Evolutionary conservation across 2,797 vertebrate species (phyloP).

Genomic region (Peromyscus nudipes): DNA sequence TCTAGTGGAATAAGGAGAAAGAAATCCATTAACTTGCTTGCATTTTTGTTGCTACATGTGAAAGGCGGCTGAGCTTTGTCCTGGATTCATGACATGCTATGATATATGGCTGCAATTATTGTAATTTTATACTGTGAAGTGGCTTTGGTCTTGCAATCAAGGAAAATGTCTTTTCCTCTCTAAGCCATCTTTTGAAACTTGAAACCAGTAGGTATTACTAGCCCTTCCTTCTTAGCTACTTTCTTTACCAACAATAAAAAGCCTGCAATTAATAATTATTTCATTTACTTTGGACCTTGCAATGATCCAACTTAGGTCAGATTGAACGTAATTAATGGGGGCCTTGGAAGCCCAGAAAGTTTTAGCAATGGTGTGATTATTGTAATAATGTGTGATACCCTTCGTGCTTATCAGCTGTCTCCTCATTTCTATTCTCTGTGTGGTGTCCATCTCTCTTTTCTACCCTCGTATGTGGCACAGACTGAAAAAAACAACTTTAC

Average conservation of each 20-base stretch:
- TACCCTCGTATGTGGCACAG: slow-evolving; percentile 20
- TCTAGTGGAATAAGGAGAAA: slow-evolving; percentile 90
- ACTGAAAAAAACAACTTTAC: slow-evolving; percentile 69
- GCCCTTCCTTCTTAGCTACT: slow-evolving; percentile 56
- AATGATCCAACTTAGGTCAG: slow-evolving; percentile 88
- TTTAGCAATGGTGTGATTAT: slow-evolving; percentile 84
- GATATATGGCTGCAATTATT: slow-evolving; percentile 87
- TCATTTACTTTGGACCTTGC: slow-evolving; percentile 87
- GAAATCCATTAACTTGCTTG: slow-evolving; percentile 83
- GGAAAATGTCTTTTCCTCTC: slow-evolving; percentile 75
- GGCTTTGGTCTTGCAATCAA: slow-evolving; percentile 87
- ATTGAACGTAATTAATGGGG: slow-evolving; percentile 88
- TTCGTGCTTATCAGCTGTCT: slow-evolving; percentile 62
- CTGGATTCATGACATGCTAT: slow-evolving; percentile 83
- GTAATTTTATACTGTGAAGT: slow-evolving; percentile 84
- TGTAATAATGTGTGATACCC: slow-evolving; percentile 76
- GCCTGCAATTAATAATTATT: slow-evolving; percentile 88
- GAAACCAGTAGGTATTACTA: slow-evolving; percentile 75
- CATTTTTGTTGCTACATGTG: slow-evolving; percentile 73
- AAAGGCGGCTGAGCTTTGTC: slow-evolving; percentile 82
- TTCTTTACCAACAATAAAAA: slow-evolving; percentile 75
- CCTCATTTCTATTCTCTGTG: not conserved
- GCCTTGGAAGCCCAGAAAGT: slow-evolving; percentile 83
- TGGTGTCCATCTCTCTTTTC: not conserved
- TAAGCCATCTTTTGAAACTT: slow-evolving; percentile 82